Evolutionary conservation across 2,888 invertebrate species (phyloP).

Genomic region (Hemicrepidius hirtus): DNA sequence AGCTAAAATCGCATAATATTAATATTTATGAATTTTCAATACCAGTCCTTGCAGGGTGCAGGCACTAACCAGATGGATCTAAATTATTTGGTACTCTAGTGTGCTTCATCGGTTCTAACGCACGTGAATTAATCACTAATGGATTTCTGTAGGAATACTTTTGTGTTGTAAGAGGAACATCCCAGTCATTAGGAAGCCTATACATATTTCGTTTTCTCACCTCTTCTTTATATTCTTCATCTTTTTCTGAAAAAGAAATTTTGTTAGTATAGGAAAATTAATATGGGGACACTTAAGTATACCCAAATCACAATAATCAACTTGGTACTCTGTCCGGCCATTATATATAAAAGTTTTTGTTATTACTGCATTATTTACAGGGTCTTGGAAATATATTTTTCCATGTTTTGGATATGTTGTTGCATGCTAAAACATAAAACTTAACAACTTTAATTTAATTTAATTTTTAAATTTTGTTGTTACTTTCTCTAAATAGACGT

Average conservation of each 20-base stretch:
- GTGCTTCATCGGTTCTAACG: not conserved
- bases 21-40: not conserved
- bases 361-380: constrained; percentile 47
- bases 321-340: constrained; percentile 76
- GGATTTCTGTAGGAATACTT: constrained; percentile 50
- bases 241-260: constrained; percentile 27
- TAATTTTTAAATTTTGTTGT: not conserved
- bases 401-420: constrained; percentile 24
- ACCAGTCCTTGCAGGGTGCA: no score
- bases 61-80: constrained; percentile 36
- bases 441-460: no score
- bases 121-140: constrained; percentile 37
- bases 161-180: constrained; percentile 49
- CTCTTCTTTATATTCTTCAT: constrained; percentile 39
- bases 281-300: constrained; percentile 52
- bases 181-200: constrained; percentile 46
- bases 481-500: constrained; percentile 47
- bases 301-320: constrained; percentile 75
- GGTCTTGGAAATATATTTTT: constrained; percentile 35
- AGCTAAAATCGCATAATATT: constrained; percentile 44
- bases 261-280: not conserved
- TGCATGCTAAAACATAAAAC: constrained; percentile 34
- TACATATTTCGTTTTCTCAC: constrained; percentile 33
- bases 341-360: constrained; percentile 45
- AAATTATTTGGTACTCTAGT: constrained; percentile 35